A percentile compares a stretch with the other conserved stretches of the same genome.
Conservation (phyloP, 1,140 invertebrate genomes). For the Colletes gigas region DNA sequence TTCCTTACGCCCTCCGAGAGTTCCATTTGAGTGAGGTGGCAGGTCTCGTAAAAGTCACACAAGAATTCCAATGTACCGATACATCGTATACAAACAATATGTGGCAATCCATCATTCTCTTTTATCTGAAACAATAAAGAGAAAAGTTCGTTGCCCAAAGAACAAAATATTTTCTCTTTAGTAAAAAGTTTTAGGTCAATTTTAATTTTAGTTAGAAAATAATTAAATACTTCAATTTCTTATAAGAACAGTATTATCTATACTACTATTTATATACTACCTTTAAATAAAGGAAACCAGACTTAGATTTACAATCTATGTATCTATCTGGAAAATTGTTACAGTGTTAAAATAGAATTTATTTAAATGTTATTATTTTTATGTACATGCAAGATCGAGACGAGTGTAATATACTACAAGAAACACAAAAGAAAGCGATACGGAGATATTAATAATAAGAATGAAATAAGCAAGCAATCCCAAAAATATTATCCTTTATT, state of each 20-base stretch:
- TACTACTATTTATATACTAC: neutral
- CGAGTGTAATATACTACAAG: neutral
- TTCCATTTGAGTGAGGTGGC: slow-evolving; percentile 62
- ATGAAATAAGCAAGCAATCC: slow-evolving; percentile 39
- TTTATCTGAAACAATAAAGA: slow-evolving; percentile 65
- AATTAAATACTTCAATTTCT: neutral
- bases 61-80: slow-evolving; percentile 69
- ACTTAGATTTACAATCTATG: neutral
- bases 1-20: slow-evolving; percentile 51
- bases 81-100: slow-evolving; percentile 65
- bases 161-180: neutral
- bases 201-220: neutral
- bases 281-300: neutral
- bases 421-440: neutral
- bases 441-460: neutral
- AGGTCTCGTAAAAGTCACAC: slow-evolving; percentile 66
- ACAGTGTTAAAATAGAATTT: neutral
- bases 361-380: neutral
- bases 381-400: neutral
- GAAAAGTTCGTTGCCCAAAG: slow-evolving; percentile 1
- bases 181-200: neutral
- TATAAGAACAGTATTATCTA: neutral
- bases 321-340: neutral
- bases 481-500: slow-evolving; percentile 76
- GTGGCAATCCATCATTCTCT: slow-evolving; percentile 65